Evolutionary conservation across 2,113 vertebrate genomes (phyloP), one percentile per base, ranked within the genome.

Genomic region (Paracanthobrama guichenoti): DNA sequence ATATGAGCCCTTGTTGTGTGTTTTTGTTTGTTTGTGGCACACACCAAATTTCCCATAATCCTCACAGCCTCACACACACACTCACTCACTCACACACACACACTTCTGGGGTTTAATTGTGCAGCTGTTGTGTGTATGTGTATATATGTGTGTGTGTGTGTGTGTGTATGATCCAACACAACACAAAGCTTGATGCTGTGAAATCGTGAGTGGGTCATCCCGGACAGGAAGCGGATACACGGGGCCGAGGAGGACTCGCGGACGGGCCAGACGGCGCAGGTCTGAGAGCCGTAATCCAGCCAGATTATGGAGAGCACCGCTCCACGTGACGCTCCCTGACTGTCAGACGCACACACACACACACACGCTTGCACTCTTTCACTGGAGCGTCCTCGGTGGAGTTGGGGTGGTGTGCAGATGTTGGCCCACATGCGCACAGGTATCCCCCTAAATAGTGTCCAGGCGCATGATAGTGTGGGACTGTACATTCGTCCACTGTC

Each of bases 211-310:
- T 82, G 73, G 31, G 20, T 55, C 74, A 24, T 28, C 35, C 22
- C 71, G 26, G 64, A 74, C 79, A 78, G 53, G 24, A 57, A 71
- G 44, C 39, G 6, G 72, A 73, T 24, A 35, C 60, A 86, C 44
- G 35, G 81, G 84, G 60, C 72, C 22, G 81, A 20, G 53, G 75
- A 87, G 53, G 75, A 87, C 75, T 35, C 44, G 42, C 28, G 64
- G 79, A 55, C 10, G 90, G 82, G 82, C 89, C 91, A 91, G 91
- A 92, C 91, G 87, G 90, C 71, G 85, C 85, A 91, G 85, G 87
- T 88, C 53, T 92, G 87, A 87, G 81, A 44, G 76, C 85, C 86
- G 46, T 93, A 92, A 94, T 93, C 92, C 90, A 82, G 48, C 67
- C 89, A 84, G 92, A 93, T 93, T 92, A 93, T 88, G 85, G 66